Percentiles rank a stretch among this genome's conserved stretches.
Conservation (phyloP, 2,888 invertebrate genomes). For the Plusia festucae region DNA sequence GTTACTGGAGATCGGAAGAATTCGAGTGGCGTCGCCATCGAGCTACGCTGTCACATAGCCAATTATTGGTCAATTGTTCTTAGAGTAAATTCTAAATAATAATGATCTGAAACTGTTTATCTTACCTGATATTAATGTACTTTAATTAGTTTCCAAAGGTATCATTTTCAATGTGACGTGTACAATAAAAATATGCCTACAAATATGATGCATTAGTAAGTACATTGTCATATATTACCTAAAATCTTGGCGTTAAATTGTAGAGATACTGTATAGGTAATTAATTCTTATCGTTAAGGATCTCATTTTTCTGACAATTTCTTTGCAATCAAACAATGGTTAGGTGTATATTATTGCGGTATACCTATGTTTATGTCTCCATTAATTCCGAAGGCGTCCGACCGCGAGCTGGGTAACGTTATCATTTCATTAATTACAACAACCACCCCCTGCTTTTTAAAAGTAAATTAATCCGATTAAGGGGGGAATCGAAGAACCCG, state of each 20-base stretch:
- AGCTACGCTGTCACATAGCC: constrained; percentile 31
- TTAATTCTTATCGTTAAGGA: background rate
- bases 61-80: constrained; percentile 46
- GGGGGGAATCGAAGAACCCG: constrained; percentile 88
- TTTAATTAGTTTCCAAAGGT: background rate
- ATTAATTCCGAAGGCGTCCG: constrained; percentile 77
- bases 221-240: too few species aligned
- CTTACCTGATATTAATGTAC: background rate
- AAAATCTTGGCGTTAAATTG: too few species aligned
- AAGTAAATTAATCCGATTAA: constrained; percentile 89
- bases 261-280: background rate
- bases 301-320: background rate
- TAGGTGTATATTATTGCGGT: constrained; percentile 50
- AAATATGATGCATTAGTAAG: too few species aligned
- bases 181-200: too few species aligned
- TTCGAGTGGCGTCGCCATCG: constrained; percentile 73
- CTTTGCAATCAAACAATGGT: constrained; percentile 13
- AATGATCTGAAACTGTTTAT: background rate
- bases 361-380: constrained; percentile 65
- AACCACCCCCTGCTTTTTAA: constrained; percentile 87
- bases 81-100: constrained; percentile 2
- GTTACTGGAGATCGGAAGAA: constrained; percentile 73
- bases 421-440: constrained; percentile 89
- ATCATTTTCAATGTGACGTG: background rate
- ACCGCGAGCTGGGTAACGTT: constrained; percentile 87